Base-by-base conservation (phyloP, 2,113 vertebrate genomes). In the Hydrolagus affinis region DNA sequence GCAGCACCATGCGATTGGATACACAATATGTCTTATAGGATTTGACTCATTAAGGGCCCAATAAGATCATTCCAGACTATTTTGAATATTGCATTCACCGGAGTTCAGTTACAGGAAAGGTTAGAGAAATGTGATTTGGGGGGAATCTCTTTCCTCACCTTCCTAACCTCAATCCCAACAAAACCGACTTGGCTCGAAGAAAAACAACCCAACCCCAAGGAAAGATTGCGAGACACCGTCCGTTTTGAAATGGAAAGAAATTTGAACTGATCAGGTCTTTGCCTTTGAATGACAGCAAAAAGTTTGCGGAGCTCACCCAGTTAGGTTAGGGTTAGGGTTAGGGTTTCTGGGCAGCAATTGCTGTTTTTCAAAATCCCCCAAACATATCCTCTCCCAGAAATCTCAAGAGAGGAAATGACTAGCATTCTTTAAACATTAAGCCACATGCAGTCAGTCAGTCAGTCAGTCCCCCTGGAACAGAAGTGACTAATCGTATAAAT, bases 351-450 rank as follows among this genome's bases (percentile, higher is more conserved):
- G 57, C 28, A 86, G 85, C 85, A 86, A 86, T 71, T 66, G 23
- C 23, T 89, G 86, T 87, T 89, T 89, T 86, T 85, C 88, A n/a
- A n/a, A n/a, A n/a, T 86, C 87, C n/a, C n/a, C n/a, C n/a, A 85
- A 87, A 88, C 88, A 89, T 90, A 88, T 89, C 91, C 88, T 87
- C 86, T 87, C 87, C 87, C 89, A 87, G 90, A 90, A 92, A 92
- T 90, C 91, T 88, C 90, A 88, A 91, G 44, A 44, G 88, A 94
- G 93, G 94, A 91, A 93, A 95, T 95, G 91, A 92, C 93, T 95
- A 91, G 90, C 93, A 96, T 96, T 96, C 95, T 93, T 94, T 89
- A 88, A 92, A 87, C 88, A 91, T 92, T 93, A 92, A 94, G 93
- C 92, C 92, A 91, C 89, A 89, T 90, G 90, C 90, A 90, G 90